Evolutionary conservation across 2,797 vertebrate species (phyloP), one percentile per base, ranked within the genome.

Genomic region (Australoheros facetus): DNA sequence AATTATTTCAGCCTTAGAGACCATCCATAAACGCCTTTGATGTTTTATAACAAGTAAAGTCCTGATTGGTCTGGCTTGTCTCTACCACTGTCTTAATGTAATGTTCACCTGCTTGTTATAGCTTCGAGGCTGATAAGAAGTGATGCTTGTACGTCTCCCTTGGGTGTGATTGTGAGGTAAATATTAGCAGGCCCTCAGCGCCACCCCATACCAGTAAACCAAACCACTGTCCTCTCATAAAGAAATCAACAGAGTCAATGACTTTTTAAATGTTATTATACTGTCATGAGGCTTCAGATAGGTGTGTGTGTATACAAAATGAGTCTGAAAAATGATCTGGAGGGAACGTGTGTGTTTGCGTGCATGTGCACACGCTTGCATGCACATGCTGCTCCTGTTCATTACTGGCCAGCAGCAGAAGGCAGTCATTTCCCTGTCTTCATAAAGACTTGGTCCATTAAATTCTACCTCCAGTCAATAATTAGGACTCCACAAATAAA

Each of bases 401-500:
- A 97, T 98, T 98, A 97, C 94, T 95, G 96, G 92, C 94, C 91
- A 96, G 95, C 95, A 96, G 96, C 95, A 96, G 95, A 92, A 92
- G 96, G 96, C 96, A 95, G 97, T 94, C 92, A 95, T 96, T 97
- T 98, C 97, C 95, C 96, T 94, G 95, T 96, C 96, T 98, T 98
- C 97, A 98, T 97, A 98, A 98, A 97, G 96, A 95, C 96, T 94
- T 95, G 95, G 93, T 96, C 97, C 96, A 97, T 98, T 98, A 98
- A 97, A 97, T 94, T 96, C 97, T 97, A 97, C 97, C 98, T 99
- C 97, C 96, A 97, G 97, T 98, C 97, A 98, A 98, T 98, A 98
- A 99, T 99, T 98, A 99, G 97, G 96, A 97, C 96, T 97, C 97
- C 96, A 97, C 97, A 98, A 98, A 99, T 98, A 99, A 98, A 97